Evolutionary conservation across 1,140 invertebrate genomes (phyloP), one percentile per base, ranked within the genome.

Genomic region (Drosophila navojoa): DNA sequence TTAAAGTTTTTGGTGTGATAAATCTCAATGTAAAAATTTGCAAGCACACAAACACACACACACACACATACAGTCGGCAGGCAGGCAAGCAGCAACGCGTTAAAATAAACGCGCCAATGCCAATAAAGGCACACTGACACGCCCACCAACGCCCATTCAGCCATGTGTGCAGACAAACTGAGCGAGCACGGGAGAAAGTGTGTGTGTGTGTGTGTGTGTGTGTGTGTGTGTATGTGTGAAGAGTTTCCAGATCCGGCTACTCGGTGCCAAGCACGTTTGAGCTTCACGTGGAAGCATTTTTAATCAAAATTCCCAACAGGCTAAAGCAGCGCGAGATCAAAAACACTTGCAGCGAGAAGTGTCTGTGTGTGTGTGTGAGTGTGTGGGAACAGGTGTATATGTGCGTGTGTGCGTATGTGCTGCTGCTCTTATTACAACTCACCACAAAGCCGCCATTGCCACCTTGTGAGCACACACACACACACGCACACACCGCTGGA

Each of bases 281-380:
- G 82, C 71, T 87, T 87, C 82, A 89, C 82, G 84, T 89, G 82
- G 81, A 87, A 87, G 82, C 82, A 87, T 87, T 87, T 87, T 87
- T 87, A 87, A 87, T 87, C 82, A 87, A 87, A 87, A 87, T 87
- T 87, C 82, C 86, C 84, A 87, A 89, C 82, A 87, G 82, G 79
- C 82, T 82, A 89, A 87, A 87, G 84, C 72, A 89, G 72, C 82
- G 79, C 84, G 82, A 87, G 82, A 87, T 87, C 82, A 87, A 81
- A 87, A 87, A 87, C 82, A 87, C 82, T 87, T 87, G 82, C 82
- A 85, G 70, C 81, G 63, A 61, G 70, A 79, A 75, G 64, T 67
- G 73, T 70, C 58, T 70, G 13, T 1, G 15, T 55, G 58, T 49
- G 50, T 29, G 50, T 59, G 50, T n/a, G n/a, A n/a, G n/a, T n/a